Percentiles rank a stretch among this genome's conserved stretches.
Evolutionary conservation across 2,888 invertebrate genomes (phyloP).

Genomic region (Sinohyriopsis cumingii): DNA sequence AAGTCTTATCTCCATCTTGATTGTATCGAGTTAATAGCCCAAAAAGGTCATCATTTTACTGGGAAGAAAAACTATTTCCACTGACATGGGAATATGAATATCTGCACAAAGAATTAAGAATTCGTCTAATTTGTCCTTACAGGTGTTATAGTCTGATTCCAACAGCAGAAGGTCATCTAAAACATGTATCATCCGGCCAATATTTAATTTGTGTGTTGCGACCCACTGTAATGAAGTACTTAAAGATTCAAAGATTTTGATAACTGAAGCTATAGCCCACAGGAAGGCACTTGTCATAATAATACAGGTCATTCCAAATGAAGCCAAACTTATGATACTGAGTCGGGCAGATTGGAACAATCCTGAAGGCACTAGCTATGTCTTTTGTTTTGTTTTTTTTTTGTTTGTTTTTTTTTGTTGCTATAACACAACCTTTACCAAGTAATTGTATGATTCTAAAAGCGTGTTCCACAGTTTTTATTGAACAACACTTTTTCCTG

Average conservation of each 20-base stretch:
- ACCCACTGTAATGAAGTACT: slow-evolving; percentile 7
- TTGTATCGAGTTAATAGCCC: neutral
- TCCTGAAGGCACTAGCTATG: too few relatives aligned
- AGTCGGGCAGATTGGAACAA: too few relatives aligned
- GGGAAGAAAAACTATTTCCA: slow-evolving; percentile 1
- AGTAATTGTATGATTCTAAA: too few relatives aligned
- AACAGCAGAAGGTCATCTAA: slow-evolving; percentile 15
- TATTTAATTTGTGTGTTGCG: slow-evolving; percentile 4
- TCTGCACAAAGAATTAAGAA: slow-evolving; percentile 10
- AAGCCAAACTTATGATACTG: too few relatives aligned
- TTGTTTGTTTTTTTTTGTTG: too few relatives aligned
- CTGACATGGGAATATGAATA: slow-evolving; percentile 3
- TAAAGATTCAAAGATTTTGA: neutral
- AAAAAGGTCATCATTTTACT: neutral
- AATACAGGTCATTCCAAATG: too few relatives aligned
- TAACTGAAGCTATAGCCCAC: too few relatives aligned
- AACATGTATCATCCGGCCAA: slow-evolving; percentile 12
- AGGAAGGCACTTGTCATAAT: too few relatives aligned
- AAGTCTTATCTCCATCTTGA: neutral
- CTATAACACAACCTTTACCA: too few relatives aligned
- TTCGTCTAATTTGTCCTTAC: neutral
- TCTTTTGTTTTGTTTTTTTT: too few relatives aligned
- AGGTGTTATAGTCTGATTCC: neutral
- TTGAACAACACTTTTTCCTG: too few relatives aligned
- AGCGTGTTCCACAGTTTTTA: too few relatives aligned